Conservation (phyloP, 2,113 vertebrate genomes). For the Cephalopholis sonnerati region DNA sequence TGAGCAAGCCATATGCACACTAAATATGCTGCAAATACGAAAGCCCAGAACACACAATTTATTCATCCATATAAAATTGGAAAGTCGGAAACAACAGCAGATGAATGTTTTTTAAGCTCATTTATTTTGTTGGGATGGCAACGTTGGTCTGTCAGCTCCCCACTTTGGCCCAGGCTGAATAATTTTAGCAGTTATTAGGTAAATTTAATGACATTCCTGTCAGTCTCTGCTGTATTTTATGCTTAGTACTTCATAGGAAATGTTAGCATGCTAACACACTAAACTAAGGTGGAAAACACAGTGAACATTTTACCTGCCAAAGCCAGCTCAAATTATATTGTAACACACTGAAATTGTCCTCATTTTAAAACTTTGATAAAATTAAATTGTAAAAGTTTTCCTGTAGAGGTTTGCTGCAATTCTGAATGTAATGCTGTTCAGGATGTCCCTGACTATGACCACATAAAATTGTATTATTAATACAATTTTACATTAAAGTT, state of each 20-base stretch:
- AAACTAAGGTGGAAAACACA: background rate
- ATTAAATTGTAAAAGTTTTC: no score
- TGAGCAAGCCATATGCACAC: conserved; percentile 36
- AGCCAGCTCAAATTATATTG: no score
- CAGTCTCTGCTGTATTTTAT: background rate
- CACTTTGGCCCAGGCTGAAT: background rate
- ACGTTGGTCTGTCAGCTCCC: background rate
- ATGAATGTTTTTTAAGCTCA: background rate
- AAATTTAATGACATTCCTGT: background rate
- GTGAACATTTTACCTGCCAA: background rate
- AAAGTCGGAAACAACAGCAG: background rate
- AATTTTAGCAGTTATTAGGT: no score
- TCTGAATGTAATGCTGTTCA: no score
- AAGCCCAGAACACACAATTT: conserved; percentile 12
- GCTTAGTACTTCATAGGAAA: background rate
- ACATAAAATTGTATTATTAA: no score
- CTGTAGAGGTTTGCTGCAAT: no score
- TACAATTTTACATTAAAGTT: no score
- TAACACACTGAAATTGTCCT: no score
- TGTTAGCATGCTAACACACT: background rate
- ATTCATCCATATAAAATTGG: background rate
- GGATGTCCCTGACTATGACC: no score
- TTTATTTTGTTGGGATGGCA: conserved; percentile 2
- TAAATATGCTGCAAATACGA: conserved; percentile 17
- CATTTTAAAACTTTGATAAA: no score